These are phyloP conservation scores for Heterodera schachtii DNA, from an alignment of 1,140 invertebrate species.

Conservation along the genomic window DNA sequence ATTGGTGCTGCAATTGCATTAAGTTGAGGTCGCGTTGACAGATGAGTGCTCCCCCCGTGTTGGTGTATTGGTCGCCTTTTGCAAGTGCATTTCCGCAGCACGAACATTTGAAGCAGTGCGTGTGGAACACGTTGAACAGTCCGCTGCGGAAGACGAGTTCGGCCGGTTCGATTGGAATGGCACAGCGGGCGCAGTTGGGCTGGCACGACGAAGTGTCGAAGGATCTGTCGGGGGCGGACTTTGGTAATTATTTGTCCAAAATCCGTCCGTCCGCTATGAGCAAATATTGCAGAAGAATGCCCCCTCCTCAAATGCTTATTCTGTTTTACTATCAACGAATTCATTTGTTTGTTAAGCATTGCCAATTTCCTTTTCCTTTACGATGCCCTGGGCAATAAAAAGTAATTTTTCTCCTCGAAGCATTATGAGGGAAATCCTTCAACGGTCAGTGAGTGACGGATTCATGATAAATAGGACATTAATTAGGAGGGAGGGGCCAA, in stretches of 20 bases:
- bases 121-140: slow-evolving; percentile 28
- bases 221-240: slow-evolving; percentile 8
- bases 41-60: slow-evolving; percentile 38
- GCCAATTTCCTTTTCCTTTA: neutral
- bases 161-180: slow-evolving; percentile 15
- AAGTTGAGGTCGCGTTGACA: slow-evolving; percentile 34
- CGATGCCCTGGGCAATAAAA: neutral
- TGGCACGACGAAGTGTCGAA: slow-evolving; percentile 10
- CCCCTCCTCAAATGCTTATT: neutral
- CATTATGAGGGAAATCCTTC: neutral
- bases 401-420: neutral
- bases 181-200: slow-evolving; percentile 28
- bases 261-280: neutral
- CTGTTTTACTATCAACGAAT: neutral
- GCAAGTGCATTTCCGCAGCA: slow-evolving; percentile 33
- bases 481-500: neutral
- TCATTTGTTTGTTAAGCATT: slow-evolving; percentile 8
- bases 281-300: too few species aligned
- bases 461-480: too few species aligned
- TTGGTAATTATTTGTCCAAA: neutral
- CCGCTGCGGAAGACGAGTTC: slow-evolving; percentile 30
- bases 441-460: neutral
- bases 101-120: slow-evolving; percentile 39
- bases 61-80: slow-evolving; percentile 38
- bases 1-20: slow-evolving; percentile 28